phyloP scores from a whole-genome alignment of 2,888 invertebrate species.

The Amphiduros pacificus region DNA sequence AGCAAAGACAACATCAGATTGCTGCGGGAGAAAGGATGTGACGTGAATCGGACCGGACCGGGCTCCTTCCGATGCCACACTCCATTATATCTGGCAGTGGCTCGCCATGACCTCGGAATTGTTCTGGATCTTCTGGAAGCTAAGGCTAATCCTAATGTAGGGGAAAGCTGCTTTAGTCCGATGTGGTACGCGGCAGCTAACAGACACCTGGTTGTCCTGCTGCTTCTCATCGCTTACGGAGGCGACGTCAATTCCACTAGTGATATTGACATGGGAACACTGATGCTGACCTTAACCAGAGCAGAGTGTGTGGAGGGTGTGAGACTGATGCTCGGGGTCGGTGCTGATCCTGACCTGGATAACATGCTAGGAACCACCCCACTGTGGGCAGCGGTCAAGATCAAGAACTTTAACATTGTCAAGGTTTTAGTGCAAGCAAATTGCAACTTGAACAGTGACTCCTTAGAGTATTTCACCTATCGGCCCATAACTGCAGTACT shows the following conservation, averaged over 20 bases:
- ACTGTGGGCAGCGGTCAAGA: conserved; percentile 23
- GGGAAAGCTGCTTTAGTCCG: neutral
- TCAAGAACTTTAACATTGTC: conserved; percentile 6
- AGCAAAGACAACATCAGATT: neutral
- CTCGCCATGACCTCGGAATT: conserved; percentile 1
- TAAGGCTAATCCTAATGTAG: conserved; percentile 11
- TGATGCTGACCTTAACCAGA: conserved; percentile 17
- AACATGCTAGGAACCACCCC: conserved; percentile 21
- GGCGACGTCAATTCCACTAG: conserved; percentile 9
- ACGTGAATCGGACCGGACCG: conserved; percentile 3
- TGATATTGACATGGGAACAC: conserved; percentile 11
- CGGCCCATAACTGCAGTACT: conserved; percentile 19
- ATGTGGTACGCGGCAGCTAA: neutral
- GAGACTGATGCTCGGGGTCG: conserved; percentile 5
- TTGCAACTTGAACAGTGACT: conserved; percentile 17
- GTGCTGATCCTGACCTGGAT: conserved; percentile 19
- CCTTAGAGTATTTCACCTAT: conserved; percentile 10
- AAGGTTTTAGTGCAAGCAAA: conserved; percentile 7
- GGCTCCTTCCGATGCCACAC: neutral
- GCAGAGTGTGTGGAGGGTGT: conserved; percentile 7
- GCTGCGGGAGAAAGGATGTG: conserved; percentile 9
- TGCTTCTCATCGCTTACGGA: conserved; percentile 13
- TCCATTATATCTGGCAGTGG: conserved; percentile 11
- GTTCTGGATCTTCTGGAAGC: conserved; percentile 18
- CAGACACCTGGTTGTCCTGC: conserved; percentile 6